phyloP scores from a whole-genome alignment of 37 sponge, comb jelly and placozoan species.

The Halichondria panicea region DNA sequence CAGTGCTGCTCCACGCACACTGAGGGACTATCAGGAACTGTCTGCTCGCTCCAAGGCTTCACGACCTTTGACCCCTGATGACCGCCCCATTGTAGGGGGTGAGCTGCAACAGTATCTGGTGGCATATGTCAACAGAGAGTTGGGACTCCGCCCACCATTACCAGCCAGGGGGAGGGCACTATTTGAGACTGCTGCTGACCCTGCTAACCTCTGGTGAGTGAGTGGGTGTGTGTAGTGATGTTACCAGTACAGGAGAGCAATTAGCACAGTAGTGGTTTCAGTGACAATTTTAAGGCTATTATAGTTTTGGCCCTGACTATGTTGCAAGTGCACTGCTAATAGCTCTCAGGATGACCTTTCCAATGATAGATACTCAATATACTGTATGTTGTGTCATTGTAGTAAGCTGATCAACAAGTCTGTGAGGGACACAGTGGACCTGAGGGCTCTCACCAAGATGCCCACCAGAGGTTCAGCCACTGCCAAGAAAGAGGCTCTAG shows the following conservation, averaged over 20 bases:
- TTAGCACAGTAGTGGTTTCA: too few species aligned
- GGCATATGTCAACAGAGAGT: slow-evolving; percentile 54
- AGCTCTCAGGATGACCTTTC: too few species aligned
- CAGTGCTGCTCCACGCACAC: slow-evolving; percentile 24
- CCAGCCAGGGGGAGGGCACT: slow-evolving; percentile 54
- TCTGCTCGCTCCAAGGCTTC: background rate
- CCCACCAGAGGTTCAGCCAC: slow-evolving; percentile 3
- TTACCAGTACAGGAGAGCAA: background rate
- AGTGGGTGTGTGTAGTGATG: background rate
- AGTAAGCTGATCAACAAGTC: slow-evolving; percentile 79
- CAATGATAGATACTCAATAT: too few species aligned
- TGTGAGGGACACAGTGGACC: slow-evolving; percentile 73
- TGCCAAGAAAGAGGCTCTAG: slow-evolving; percentile 38
- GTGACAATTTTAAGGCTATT: too few species aligned
- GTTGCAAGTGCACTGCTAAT: too few species aligned
- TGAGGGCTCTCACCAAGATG: slow-evolving; percentile 64
- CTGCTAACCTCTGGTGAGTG: slow-evolving; percentile 57
- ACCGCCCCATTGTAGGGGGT: background rate
- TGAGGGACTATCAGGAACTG: slow-evolving; percentile 43
- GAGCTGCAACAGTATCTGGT: slow-evolving; percentile 50
- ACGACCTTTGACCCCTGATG: background rate
- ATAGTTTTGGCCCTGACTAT: too few species aligned
- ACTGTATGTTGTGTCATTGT: background rate
- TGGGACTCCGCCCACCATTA: slow-evolving; percentile 35
- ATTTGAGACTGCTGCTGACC: slow-evolving; percentile 54